These are phyloP conservation scores for Oxyteleia sp. DNA, from an alignment of 2,888 invertebrate species.

Conservation along the genomic window DNA sequence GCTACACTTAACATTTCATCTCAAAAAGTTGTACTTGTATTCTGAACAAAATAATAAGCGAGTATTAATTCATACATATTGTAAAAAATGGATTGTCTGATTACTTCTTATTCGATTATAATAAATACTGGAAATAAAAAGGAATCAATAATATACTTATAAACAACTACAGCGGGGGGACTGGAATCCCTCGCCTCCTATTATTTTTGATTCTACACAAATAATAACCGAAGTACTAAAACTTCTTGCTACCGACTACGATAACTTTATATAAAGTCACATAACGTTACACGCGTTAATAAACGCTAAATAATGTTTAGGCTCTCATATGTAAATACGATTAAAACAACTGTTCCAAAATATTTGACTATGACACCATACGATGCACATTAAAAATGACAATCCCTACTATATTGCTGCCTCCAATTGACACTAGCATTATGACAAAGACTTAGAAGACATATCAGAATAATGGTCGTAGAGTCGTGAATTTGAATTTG, in stretches of 20 bases:
- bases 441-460: conserved; percentile 57
- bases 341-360: conserved; percentile 35
- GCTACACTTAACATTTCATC: too few species aligned
- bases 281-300: conserved; percentile 32
- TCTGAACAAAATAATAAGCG: background rate
- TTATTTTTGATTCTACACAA: conserved; percentile 23
- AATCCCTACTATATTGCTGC: conserved; percentile 64
- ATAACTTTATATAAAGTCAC: conserved; percentile 44
- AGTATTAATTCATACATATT: background rate
- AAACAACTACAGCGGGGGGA: background rate
- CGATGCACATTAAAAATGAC: conserved; percentile 51
- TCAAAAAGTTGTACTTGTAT: background rate
- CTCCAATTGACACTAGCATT: conserved; percentile 63
- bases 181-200: conserved; percentile 2
- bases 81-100: background rate
- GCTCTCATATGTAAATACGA: conserved; percentile 46
- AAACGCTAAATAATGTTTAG: conserved; percentile 58
- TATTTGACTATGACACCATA: conserved; percentile 53
- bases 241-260: conserved; percentile 21
- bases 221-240: conserved; percentile 30
- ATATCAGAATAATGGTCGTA: conserved; percentile 37
- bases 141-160: background rate
- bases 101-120: background rate
- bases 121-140: background rate
- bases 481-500: conserved; percentile 43